A percentile compares a stretch with the other conserved stretches of the same genome.
phyloP scores from a whole-genome alignment of 2,888 invertebrate genomes.

The Galeopsomyia nigrocyanea region DNA sequence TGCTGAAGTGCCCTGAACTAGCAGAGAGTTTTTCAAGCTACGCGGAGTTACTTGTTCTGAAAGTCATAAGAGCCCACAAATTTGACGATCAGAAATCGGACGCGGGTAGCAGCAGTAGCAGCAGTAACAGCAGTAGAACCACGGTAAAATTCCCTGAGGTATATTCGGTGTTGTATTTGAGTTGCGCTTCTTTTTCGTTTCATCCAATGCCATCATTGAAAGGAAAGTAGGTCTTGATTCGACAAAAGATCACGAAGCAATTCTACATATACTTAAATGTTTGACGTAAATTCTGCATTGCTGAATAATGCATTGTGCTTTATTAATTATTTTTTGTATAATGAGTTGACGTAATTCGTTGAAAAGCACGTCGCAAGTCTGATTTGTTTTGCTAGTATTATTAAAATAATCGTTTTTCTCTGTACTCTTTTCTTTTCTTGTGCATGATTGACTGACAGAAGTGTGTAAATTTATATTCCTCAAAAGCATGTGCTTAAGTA shows the following conservation, averaged over 20 bases:
- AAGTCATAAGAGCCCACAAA: slow-evolving; percentile 89
- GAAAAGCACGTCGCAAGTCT: slow-evolving; percentile 9
- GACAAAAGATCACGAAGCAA: not conserved
- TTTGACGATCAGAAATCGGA: slow-evolving; percentile 62
- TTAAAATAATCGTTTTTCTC: not conserved
- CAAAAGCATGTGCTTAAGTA: slow-evolving; percentile 13
- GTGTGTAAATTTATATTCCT: not conserved
- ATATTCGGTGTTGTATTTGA: slow-evolving; percentile 49
- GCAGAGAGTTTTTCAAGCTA: slow-evolving; percentile 87
- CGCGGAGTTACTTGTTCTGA: slow-evolving; percentile 90
- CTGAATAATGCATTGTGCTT: too few relatives aligned
- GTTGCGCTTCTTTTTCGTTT: slow-evolving; percentile 36
- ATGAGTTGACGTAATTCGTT: slow-evolving; percentile 5
- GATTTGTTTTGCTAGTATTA: not conserved
- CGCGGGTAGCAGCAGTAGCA: slow-evolving; percentile 48
- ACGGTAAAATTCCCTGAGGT: slow-evolving; percentile 70
- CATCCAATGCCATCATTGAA: slow-evolving; percentile 24
- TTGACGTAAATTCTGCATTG: too few relatives aligned
- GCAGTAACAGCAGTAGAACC: slow-evolving; percentile 55
- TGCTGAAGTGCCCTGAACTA: slow-evolving; percentile 84
- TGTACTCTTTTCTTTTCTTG: not conserved
- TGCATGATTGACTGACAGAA: slow-evolving; percentile 3
- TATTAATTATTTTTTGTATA: too few relatives aligned
- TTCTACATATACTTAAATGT: too few relatives aligned
- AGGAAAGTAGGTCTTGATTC: slow-evolving; percentile 22